Evolutionary conservation across 2,888 invertebrate species (phyloP).

Genomic region (Heliconius charithonia): DNA sequence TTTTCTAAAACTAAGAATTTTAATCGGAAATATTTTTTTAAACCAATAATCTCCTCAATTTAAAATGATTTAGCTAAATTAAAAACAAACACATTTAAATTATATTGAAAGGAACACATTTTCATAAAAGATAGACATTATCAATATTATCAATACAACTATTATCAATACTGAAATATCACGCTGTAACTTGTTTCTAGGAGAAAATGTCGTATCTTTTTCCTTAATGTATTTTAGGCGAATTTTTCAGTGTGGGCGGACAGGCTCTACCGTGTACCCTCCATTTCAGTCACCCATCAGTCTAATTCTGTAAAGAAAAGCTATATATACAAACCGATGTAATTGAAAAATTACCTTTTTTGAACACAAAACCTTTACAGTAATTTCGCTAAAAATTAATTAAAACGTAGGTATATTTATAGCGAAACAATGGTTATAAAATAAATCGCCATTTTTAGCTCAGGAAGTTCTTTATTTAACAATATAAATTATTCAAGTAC

Average conservation of each 20-base stretch:
- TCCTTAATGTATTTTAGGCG: slow-evolving; percentile 1
- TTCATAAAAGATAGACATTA: neutral
- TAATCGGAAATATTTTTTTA: neutral
- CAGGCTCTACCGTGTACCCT: neutral
- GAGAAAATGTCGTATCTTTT: neutral
- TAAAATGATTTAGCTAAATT: neutral
- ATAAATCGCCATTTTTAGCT: neutral
- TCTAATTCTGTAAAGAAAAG: neutral
- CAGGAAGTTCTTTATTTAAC: slow-evolving; percentile 9
- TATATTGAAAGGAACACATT: neutral
- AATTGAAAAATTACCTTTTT: neutral
- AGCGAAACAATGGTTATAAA: neutral
- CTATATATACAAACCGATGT: neutral
- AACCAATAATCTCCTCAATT: neutral
- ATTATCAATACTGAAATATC: slow-evolving; percentile 5
- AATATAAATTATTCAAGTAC: neutral
- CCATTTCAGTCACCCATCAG: neutral
- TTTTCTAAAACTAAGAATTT: neutral
- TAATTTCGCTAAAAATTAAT: neutral
- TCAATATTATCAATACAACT: neutral
- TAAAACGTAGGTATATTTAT: neutral
- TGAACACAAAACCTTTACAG: neutral
- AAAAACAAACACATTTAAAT: neutral
- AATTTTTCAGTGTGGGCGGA: slow-evolving; percentile 2
- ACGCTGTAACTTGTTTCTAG: neutral